Base-by-base conservation (phyloP, 2,797 vertebrate genomes). In the Ctenosaura bakeri region DNA sequence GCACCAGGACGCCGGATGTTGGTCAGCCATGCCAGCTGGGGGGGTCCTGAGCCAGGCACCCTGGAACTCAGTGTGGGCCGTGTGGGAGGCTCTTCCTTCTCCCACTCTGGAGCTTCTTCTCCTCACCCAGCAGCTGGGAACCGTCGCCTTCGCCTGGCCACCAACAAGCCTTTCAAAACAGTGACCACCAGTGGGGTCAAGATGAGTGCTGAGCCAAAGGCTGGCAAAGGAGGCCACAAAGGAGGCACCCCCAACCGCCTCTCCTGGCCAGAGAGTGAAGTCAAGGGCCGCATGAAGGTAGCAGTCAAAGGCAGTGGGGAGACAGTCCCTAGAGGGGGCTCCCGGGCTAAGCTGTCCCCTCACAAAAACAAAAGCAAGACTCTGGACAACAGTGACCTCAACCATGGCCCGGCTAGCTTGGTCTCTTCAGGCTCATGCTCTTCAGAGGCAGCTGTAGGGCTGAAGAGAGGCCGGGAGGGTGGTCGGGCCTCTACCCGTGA, bases 341-440 rank as follows among this genome's bases (percentile, higher is more conserved):
- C 85, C 95, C 98, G 89, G 97, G 98, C 96, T 91, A 98, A 93
- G 96, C 98, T 82, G 95, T 98, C 91, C 92, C 97, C 97, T n/a
- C 98, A 98, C 90, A 99, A 99, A 95, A 98, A 98, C 13, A 99
- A 99, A 94, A 99, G 99, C 95, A 98, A 98, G 90, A 99, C 98
- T 16, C 95, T 99, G 97, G 99, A 99, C 91, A 99, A 99, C 97
- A 99, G 98, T 80, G 98, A 99, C 95, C 97, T 99, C 92, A 98
- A 98, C 95, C 98, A 98, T 46, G 97, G 98, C 18, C 97, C 98
- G 1, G 98, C 98, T 89, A 98, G 98, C 90, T 73, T 97, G 98
- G 66, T 90, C 92, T 90, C 94, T 84, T 88, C 93, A 91, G 90
- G 94, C 92, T 89, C 95, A 92, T 9, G 91, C 93, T 93, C 95